A percentile compares a stretch with the other conserved stretches of the same genome.
Evolutionary conservation across 1,140 invertebrate species (phyloP).

Genomic region (Proales similis): DNA sequence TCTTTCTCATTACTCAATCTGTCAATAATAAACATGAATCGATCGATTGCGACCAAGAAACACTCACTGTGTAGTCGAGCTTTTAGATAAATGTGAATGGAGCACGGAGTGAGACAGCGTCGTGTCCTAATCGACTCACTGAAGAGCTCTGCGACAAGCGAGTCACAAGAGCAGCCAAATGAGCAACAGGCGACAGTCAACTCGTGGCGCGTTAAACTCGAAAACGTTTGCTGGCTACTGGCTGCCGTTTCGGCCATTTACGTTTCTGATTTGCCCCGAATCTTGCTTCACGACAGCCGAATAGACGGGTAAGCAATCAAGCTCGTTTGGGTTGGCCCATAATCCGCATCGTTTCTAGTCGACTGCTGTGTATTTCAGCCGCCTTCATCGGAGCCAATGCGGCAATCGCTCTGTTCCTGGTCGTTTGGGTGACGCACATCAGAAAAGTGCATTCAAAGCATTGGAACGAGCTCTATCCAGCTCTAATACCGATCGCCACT

Average conservation of each 20-base stretch:
- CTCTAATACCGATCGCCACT: slow-evolving; percentile 48
- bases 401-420: slow-evolving; percentile 45
- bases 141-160: not conserved
- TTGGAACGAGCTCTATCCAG: slow-evolving; percentile 48
- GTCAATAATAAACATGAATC: no score
- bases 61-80: slow-evolving; percentile 4
- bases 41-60: no score
- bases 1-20: no score
- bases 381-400: slow-evolving; percentile 44
- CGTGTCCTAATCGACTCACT: not conserved
- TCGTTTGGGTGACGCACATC: slow-evolving; percentile 45
- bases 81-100: not conserved
- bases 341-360: slow-evolving; percentile 40
- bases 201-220: not conserved
- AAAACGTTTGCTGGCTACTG: slow-evolving; percentile 38
- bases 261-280: slow-evolving; percentile 16
- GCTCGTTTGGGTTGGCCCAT: not conserved
- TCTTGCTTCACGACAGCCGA: slow-evolving; percentile 16
- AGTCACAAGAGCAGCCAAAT: not conserved
- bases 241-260: slow-evolving; percentile 26
- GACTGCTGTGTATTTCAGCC: slow-evolving; percentile 46
- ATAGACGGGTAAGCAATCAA: slow-evolving; percentile 16
- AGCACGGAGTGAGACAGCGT: not conserved
- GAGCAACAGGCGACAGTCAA: slow-evolving; percentile 12
- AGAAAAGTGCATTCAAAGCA: slow-evolving; percentile 49